phyloP scores from a whole-genome alignment of 2,797 vertebrate species.

The Meda fulgida region DNA sequence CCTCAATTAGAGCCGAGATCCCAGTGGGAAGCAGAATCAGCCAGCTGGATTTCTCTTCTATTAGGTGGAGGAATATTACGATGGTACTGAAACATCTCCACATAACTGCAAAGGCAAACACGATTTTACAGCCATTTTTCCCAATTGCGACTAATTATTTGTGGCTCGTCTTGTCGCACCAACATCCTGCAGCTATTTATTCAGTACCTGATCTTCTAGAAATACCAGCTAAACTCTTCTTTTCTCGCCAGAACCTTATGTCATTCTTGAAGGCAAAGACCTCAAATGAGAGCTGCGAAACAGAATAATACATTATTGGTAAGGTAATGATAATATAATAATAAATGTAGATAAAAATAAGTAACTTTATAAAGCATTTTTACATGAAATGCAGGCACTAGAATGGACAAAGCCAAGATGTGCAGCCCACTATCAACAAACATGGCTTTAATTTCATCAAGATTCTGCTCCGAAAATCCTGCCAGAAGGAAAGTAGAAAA shows the following conservation, averaged over 20 bases:
- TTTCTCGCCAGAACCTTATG: conserved; percentile 92
- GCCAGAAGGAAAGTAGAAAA: conserved; percentile 43
- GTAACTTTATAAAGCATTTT: conserved; percentile 67
- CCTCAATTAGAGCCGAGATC: conserved; percentile 90
- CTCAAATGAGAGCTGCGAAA: conserved; percentile 91
- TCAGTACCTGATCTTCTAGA: conserved; percentile 89
- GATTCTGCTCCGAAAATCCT: conserved; percentile 95
- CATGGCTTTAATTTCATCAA: conserved; percentile 95
- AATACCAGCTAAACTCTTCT: conserved; percentile 92
- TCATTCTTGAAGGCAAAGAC: conserved; percentile 97
- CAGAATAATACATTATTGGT: not conserved
- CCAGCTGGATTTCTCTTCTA: conserved; percentile 91
- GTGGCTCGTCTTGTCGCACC: not conserved
- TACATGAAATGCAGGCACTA: conserved; percentile 94
- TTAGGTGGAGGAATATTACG: conserved; percentile 92
- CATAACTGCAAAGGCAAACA: conserved; percentile 77
- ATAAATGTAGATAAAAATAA: not conserved
- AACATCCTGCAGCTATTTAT: not conserved
- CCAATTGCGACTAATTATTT: not conserved
- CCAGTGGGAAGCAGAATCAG: conserved; percentile 91
- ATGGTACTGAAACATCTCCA: conserved; percentile 94
- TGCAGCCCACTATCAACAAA: conserved; percentile 92
- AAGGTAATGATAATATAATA: not conserved
- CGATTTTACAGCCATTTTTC: not conserved
- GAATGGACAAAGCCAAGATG: conserved; percentile 88